phyloP scores from a whole-genome alignment of 2,888 invertebrate species.

The Seira ritae region DNA sequence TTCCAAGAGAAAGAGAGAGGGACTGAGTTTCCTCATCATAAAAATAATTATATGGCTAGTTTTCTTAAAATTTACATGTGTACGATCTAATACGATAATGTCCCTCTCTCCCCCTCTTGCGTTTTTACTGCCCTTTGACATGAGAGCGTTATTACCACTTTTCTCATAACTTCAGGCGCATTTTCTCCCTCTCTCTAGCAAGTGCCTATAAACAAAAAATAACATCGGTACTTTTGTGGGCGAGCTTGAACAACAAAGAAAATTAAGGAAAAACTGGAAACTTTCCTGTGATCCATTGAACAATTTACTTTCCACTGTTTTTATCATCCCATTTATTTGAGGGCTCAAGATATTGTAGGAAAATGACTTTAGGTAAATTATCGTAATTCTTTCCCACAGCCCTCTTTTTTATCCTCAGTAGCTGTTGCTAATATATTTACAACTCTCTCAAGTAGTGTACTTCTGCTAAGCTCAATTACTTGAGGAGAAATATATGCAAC shows the following conservation, averaged over 20 bases:
- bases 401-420: not conserved
- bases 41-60: slow-evolving; percentile 61
- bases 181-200: slow-evolving; percentile 13
- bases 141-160: slow-evolving; percentile 37
- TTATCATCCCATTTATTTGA: too few relatives aligned
- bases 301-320: too few relatives aligned
- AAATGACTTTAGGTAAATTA: slow-evolving; percentile 43
- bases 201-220: not conserved
- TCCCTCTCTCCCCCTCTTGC: slow-evolving; percentile 27
- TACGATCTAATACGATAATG: slow-evolving; percentile 58
- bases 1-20: not conserved
- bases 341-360: not conserved
- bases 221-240: too few relatives aligned
- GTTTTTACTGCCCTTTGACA: slow-evolving; percentile 60
- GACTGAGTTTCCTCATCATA: slow-evolving; percentile 47
- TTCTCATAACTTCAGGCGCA: not conserved
- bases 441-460: too few relatives aligned
- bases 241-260: too few relatives aligned
- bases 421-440: too few relatives aligned
- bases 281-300: too few relatives aligned
- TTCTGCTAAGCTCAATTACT: too few relatives aligned
- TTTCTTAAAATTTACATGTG: slow-evolving; percentile 60
- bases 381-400: slow-evolving; percentile 15
- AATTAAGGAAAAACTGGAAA: too few relatives aligned
- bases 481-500: not conserved